phyloP scores from a whole-genome alignment of 2,888 invertebrate genomes.

The Ashinkailepas kermadecensis region DNA sequence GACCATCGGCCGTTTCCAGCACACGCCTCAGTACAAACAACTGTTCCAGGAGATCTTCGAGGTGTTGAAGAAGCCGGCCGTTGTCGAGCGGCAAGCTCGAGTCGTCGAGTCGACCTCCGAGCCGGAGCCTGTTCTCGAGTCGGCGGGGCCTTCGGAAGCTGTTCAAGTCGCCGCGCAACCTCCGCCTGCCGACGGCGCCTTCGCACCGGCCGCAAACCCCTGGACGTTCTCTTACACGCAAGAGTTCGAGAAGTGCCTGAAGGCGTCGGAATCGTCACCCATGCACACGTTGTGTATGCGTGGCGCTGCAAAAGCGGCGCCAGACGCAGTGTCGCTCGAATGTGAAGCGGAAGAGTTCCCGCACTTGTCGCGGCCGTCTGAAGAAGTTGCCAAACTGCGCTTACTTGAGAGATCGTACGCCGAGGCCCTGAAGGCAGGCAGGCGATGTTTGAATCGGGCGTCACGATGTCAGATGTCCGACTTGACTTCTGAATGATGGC shows the following conservation, averaged over 20 bases:
- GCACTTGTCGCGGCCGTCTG: conserved; percentile 46
- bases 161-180: not conserved
- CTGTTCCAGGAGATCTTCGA: conserved; percentile 35
- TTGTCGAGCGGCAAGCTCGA: not conserved
- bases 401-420: conserved; percentile 76
- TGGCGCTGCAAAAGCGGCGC: not conserved
- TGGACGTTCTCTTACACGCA: not conserved
- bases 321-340: conserved; percentile 9
- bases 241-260: not conserved
- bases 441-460: not conserved
- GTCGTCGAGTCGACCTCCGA: too few species aligned
- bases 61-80: conserved; percentile 32
- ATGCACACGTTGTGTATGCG: not conserved
- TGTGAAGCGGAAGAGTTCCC: conserved; percentile 6
- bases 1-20: conserved; percentile 27
- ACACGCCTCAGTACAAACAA: conserved; percentile 32
- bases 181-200: not conserved
- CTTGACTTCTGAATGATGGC: too few species aligned
- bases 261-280: not conserved
- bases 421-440: conserved; percentile 53
- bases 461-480: not conserved
- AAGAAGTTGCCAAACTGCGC: conserved; percentile 71
- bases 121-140: too few species aligned
- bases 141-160: too few species aligned
- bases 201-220: not conserved